These are phyloP conservation scores for Holothuria leucospilota DNA, from an alignment of 53 echinoderm and acorn worm species.

Conservation along the genomic window DNA sequence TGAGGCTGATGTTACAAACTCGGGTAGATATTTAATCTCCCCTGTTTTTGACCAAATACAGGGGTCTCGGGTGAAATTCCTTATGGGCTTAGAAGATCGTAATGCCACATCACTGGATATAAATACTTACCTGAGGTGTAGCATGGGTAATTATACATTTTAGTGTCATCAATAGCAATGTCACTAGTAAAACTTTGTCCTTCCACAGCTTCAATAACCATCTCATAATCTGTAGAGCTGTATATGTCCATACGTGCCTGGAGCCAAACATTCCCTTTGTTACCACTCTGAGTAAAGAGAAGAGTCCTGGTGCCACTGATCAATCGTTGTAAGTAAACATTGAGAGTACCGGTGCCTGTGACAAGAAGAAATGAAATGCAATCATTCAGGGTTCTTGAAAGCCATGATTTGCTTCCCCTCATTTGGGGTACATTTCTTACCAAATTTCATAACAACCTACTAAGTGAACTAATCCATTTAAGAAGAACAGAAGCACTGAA, in stretches of 20 bases:
- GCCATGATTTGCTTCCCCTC: too few relatives aligned
- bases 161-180: conserved; percentile 85
- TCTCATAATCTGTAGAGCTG: conserved; percentile 29
- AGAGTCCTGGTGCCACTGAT: conserved; percentile 32
- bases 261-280: conserved; percentile 74
- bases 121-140: conserved; percentile 35
- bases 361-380: background rate
- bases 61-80: too few relatives aligned
- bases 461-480: too few relatives aligned
- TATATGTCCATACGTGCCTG: conserved; percentile 55
- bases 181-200: conserved; percentile 49
- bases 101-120: background rate
- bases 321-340: conserved; percentile 4
- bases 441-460: too few relatives aligned
- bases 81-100: too few relatives aligned
- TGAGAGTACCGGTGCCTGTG: conserved; percentile 47
- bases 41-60: too few relatives aligned
- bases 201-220: conserved; percentile 52
- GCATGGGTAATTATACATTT: conserved; percentile 14
- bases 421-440: too few relatives aligned
- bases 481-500: too few relatives aligned
- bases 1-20: too few relatives aligned
- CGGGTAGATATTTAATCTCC: too few relatives aligned
- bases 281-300: conserved; percentile 53
- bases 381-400: too few relatives aligned